Base-by-base conservation (phyloP, 92 coral and sea anemone species). In the Porites divaricata region DNA sequence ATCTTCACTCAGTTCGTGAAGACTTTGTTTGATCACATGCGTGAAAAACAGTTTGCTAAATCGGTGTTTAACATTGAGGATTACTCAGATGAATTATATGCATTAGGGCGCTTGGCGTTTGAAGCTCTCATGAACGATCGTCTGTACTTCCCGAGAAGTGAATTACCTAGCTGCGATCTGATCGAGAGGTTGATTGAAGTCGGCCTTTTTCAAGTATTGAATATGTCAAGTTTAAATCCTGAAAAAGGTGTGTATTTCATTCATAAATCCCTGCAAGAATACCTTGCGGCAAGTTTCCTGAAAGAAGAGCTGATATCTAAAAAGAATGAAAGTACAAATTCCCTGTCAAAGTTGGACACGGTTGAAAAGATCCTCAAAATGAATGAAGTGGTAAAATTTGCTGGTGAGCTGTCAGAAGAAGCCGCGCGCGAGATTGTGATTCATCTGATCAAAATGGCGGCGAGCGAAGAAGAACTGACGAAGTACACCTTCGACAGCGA, bases 191-290 rank as follows among this genome's bases (percentile, higher is more conserved):
- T 75, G 14, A 75, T 14, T 2, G 14, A 54, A 11, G 66, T 56
- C 1, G 79, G 79, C 4, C 19, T 75, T 4, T 56, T 75, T 23
- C 64, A 75, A 1, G 10, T 75, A 0, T n/a, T 56, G 0, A 75
- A 75, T 53, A 7, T 52, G 2, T 1, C 51, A 20, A 56, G 49
- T 14, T 57, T 24, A 45, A 53, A 23, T 53, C 78, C n/a, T 49
- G 66, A 75, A 21, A 23, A 56, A 24, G 66, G 49, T 1, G 22
- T 53, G 1, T 16, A 6, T 15, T 75, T 75, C 11, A 21, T 75
- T 23, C 79, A 75, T 13, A 75, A 75, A 15, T 75, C 79, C 1
- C 4, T 75, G 6, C 79, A 56, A 17, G 79, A 75, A 20, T 75
- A 3, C 48, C 63, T 75, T 0, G 66, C 66, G 0, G 79, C 64